These are phyloP conservation scores for Sparidentex hasta DNA, from an alignment of 2,797 vertebrate species.

Conservation along the genomic window DNA sequence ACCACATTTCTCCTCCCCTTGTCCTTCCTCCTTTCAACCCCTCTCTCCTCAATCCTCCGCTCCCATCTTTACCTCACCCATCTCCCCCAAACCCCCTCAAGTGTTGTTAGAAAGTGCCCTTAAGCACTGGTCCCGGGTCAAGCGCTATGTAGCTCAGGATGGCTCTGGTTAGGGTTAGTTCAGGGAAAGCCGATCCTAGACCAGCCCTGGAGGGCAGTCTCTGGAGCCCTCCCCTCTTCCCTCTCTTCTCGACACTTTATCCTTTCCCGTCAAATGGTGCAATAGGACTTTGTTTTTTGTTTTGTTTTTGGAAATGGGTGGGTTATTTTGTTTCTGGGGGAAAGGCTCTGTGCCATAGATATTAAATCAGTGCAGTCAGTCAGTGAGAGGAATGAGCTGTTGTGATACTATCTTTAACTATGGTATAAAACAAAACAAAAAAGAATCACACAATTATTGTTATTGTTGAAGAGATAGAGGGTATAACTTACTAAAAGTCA, in stretches of 20 bases:
- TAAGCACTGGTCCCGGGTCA: constrained; percentile 88
- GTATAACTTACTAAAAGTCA: constrained; percentile 84
- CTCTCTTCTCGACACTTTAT: constrained; percentile 81
- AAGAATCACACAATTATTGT: constrained; percentile 80
- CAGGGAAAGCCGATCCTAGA: constrained; percentile 88
- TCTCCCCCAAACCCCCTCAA: constrained; percentile 63
- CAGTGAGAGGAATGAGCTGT: constrained; percentile 78
- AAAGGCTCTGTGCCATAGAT: constrained; percentile 87
- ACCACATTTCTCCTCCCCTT: constrained; percentile 56
- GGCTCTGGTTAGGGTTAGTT: constrained; percentile 84
- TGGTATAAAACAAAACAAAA: constrained; percentile 75
- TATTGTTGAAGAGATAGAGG: constrained; percentile 82
- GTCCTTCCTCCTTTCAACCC: constrained; percentile 33
- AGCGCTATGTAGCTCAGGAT: constrained; percentile 85
- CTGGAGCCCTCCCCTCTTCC: constrained; percentile 80
- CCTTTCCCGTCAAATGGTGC: constrained; percentile 87
- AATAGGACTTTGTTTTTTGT: constrained; percentile 83
- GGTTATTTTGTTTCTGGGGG: constrained; percentile 74
- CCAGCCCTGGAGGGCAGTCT: constrained; percentile 87
- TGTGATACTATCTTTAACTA: constrained; percentile 79
- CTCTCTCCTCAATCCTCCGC: constrained; percentile 26
- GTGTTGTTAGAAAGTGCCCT: constrained; percentile 87
- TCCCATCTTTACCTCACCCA: constrained; percentile 37
- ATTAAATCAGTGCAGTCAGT: constrained; percentile 83
- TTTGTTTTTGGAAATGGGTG: constrained; percentile 71